A percentile compares a stretch with the other conserved stretches of the same genome.
phyloP scores from a whole-genome alignment of 2,888 invertebrate genomes.

The Aleiodes leptofemur region DNA sequence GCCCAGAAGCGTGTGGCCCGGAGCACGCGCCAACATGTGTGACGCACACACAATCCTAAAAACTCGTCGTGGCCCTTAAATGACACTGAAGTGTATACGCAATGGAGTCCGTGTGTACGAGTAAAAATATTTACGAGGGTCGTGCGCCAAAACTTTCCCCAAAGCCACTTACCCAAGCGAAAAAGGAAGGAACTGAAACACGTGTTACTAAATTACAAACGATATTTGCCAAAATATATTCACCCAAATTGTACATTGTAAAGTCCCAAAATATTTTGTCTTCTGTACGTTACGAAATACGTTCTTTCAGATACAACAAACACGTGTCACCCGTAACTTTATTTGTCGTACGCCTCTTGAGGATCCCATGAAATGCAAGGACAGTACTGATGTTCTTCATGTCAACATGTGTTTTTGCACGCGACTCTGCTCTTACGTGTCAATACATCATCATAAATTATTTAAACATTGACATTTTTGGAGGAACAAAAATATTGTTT shows the following conservation, averaged over 20 bases:
- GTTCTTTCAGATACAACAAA: background rate
- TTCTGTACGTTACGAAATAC: constrained; percentile 2
- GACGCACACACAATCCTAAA: constrained; percentile 50
- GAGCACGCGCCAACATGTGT: constrained; percentile 56
- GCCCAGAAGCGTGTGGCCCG: constrained; percentile 48
- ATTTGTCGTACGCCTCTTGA: constrained; percentile 1
- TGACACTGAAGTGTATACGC: constrained; percentile 34
- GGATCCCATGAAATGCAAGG: background rate
- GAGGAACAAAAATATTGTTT: no score
- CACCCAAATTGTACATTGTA: constrained; percentile 4
- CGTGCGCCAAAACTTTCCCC: constrained; percentile 48
- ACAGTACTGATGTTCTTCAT: background rate
- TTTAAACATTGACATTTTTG: constrained; percentile 15
- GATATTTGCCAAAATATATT: constrained; percentile 19
- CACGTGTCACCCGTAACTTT: constrained; percentile 18
- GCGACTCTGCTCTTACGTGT: constrained; percentile 29
- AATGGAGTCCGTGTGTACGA: constrained; percentile 46
- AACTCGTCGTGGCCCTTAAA: constrained; percentile 21
- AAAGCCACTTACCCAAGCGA: constrained; percentile 12
- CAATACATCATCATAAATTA: constrained; percentile 30
- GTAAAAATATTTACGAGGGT: constrained; percentile 56
- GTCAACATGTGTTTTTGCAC: constrained; percentile 35
- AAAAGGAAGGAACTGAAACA: constrained; percentile 24
- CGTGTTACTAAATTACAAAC: background rate
- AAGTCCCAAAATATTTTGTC: background rate